These are phyloP conservation scores for Phacellophora camtschatica DNA, from an alignment of 30 jellyfish, hydroid and myxozoan genomes.

Conservation along the genomic window DNA sequence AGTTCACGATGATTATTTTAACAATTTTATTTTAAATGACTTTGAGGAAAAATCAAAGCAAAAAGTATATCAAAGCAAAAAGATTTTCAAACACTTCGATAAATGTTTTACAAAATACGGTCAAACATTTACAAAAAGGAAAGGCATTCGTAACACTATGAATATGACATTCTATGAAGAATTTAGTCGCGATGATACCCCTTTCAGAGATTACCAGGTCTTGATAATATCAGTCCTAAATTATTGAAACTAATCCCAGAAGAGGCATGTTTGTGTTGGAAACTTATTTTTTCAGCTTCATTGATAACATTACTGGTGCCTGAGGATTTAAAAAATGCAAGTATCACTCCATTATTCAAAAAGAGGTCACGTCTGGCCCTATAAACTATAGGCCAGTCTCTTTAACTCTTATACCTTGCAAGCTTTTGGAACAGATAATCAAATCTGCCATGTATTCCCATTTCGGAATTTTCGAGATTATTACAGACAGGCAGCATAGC, in stretches of 20 bases:
- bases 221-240: conserved; percentile 18
- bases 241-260: background rate
- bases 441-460: conserved; percentile 54
- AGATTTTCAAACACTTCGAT: conserved; percentile 30
- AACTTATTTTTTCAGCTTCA: background rate
- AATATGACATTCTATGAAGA: conserved; percentile 38
- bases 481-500: conserved; percentile 52
- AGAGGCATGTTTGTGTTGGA: conserved; percentile 21
- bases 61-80: conserved; percentile 39
- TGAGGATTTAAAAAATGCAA: conserved; percentile 24
- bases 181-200: conserved; percentile 23
- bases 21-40: conserved; percentile 11
- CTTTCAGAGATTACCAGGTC: conserved; percentile 16
- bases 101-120: conserved; percentile 30
- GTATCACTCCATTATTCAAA: conserved; percentile 33
- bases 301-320: conserved; percentile 25
- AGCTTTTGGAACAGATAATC: conserved; percentile 46
- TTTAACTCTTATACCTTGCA: conserved; percentile 56
- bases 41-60: conserved; percentile 5
- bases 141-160: conserved; percentile 17
- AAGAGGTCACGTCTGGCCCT: background rate
- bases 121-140: conserved; percentile 36
- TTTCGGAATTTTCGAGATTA: conserved; percentile 8
- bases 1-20: too few relatives aligned
- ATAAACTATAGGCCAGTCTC: conserved; percentile 40